Evolutionary conservation across 2,888 invertebrate species (phyloP).

Genomic region (Andrena camellia): DNA sequence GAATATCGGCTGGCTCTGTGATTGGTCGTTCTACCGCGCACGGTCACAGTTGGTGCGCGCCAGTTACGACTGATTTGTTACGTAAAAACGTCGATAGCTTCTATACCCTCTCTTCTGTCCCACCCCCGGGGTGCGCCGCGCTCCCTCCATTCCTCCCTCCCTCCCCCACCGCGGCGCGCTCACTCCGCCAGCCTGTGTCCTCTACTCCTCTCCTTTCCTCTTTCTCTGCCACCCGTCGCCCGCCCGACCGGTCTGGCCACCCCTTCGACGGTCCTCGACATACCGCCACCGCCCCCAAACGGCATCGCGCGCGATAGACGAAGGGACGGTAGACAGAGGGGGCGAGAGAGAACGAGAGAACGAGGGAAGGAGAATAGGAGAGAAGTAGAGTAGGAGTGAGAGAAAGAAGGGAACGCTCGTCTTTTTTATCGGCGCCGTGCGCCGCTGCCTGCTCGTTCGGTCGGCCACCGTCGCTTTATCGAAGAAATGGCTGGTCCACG

Average conservation of each 20-base stretch:
- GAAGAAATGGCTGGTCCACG: constrained; percentile 84
- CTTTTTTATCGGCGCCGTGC: constrained; percentile 83
- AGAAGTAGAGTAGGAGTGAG: constrained; percentile 40
- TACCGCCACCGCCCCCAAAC: constrained; percentile 75
- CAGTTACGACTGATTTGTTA: constrained; percentile 85
- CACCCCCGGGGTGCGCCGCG: constrained; percentile 68
- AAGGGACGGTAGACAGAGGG: constrained; percentile 56
- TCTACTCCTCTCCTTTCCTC: constrained; percentile 51
- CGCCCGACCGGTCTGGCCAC: constrained; percentile 66
- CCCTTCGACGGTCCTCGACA: constrained; percentile 74
- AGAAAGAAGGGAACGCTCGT: constrained; percentile 71
- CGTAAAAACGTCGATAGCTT: constrained; percentile 85
- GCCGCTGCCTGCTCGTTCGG: constrained; percentile 80
- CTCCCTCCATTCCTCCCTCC: constrained; percentile 62
- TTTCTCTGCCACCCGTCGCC: constrained; percentile 59
- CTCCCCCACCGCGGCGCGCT: constrained; percentile 46
- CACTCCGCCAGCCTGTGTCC: constrained; percentile 42
- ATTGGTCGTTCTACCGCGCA: constrained; percentile 83
- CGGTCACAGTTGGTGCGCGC: constrained; percentile 81
- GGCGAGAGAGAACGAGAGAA: constrained; percentile 42
- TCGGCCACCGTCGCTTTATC: constrained; percentile 83
- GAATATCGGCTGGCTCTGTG: constrained; percentile 84
- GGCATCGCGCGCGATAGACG: constrained; percentile 70
- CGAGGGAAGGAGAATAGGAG: constrained; percentile 48
- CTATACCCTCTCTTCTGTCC: constrained; percentile 78